Evolutionary conservation across 23 tunicate genomes (phyloP), one percentile per base, ranked within the genome.

Genomic region (Trididemnum clinides): DNA sequence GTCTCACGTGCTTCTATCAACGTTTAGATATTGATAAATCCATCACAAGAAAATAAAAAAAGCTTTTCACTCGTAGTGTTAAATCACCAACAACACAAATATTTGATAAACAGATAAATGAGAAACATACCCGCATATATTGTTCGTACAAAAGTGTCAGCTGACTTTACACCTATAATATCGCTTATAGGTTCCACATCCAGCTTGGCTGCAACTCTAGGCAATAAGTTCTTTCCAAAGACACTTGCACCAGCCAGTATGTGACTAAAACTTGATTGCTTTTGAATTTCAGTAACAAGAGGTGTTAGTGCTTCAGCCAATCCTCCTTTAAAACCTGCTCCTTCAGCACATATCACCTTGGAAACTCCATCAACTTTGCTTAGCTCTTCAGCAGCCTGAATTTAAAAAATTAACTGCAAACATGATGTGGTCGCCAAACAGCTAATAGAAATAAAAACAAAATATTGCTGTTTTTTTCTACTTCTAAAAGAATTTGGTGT

Each of bases 171-270:
- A 31, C 80, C 99, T 36, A 82, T 97, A 12, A 97, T 93, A 51
- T 97, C 99, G 64, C 95, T 88, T 1, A 97, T 86, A 0, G 93
- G 98, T 23, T 89, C 97, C 12, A 97, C 97, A 59, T 97, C 99
- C 18, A 97, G 59, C 74, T 92, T 88, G 27, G 99, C 99, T 19
- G 99, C 99, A 34, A 97, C 89, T 57, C 99, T 82, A 2, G 99
- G 99, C 58, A 92, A 51, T 51, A 97, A 33, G 35, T 69, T 88
- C 66, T 97, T 97, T 27, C 95, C 99, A 80, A 92, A 92, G 22
- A 93, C 95, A 76, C 97, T 92, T 19, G 99, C 99, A 44, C 97
- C 94, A 74, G 97, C 97, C 58, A 97, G 12, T 33, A 97, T 92
- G 72, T 97, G 99, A 50, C 88, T 80, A 33, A 49, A 93, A 50